phyloP scores from a whole-genome alignment of 2,888 invertebrate genomes.

The Leptinotarsa tumamoca region DNA sequence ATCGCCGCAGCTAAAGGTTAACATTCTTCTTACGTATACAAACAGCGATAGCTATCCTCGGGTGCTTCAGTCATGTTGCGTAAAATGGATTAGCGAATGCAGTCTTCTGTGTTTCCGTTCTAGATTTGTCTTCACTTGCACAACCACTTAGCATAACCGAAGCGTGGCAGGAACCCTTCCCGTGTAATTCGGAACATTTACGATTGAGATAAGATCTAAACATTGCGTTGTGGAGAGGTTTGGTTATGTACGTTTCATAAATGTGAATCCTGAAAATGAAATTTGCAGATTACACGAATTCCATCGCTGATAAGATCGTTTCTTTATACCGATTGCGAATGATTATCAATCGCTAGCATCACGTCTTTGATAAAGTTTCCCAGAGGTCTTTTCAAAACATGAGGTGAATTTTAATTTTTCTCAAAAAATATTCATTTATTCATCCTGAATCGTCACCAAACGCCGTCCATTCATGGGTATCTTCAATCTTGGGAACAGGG shows the following conservation, averaged over 20 bases:
- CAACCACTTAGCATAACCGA: conserved; percentile 29
- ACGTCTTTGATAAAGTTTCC: no score
- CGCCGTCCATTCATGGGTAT: no score
- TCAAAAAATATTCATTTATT: no score
- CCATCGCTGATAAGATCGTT: background rate
- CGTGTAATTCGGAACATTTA: conserved; percentile 23
- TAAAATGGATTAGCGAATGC: conserved; percentile 45
- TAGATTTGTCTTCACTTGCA: conserved; percentile 38
- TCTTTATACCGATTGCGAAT: background rate
- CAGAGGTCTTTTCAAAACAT: no score
- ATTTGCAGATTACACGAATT: background rate
- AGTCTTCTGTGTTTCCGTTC: conserved; percentile 49
- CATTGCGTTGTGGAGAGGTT: background rate
- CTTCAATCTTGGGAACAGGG: no score
- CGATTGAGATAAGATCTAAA: conserved; percentile 9
- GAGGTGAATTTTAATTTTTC: no score
- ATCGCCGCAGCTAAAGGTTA: conserved; percentile 14
- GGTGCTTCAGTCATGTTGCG: conserved; percentile 39
- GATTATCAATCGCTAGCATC: no score
- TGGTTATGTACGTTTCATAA: background rate
- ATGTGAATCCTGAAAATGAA: background rate
- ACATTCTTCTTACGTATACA: conserved; percentile 5
- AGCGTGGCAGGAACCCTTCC: conserved; percentile 34
- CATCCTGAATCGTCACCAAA: no score
- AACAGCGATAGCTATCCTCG: conserved; percentile 30